These are phyloP conservation scores for Clarias gariepinus DNA, from an alignment of 2,113 vertebrate genomes.

Conservation along the genomic window DNA sequence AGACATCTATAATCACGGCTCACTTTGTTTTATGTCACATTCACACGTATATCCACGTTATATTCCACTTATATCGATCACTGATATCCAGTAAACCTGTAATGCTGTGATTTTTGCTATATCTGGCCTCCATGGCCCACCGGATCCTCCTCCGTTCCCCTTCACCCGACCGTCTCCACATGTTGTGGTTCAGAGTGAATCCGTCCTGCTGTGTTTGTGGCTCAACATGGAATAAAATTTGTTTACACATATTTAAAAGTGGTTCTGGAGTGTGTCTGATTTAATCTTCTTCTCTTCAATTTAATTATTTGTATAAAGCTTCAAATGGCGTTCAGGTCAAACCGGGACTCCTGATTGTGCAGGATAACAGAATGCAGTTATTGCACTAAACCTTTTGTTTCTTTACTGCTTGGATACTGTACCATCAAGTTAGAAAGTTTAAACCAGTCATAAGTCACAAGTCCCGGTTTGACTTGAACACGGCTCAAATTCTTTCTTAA, in stretches of 20 bases:
- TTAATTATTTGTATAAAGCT: too few species aligned
- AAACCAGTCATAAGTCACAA: too few species aligned
- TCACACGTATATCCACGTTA: background rate
- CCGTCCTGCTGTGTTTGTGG: conserved; percentile 39
- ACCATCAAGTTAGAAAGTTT: too few species aligned
- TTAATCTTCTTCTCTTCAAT: background rate
- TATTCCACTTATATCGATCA: background rate
- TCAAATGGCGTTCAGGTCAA: too few species aligned
- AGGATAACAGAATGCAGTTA: too few species aligned
- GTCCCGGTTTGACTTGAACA: too few species aligned
- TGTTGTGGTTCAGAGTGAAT: conserved; percentile 32
- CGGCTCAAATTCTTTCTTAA: too few species aligned
- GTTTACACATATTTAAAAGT: conserved; percentile 33
- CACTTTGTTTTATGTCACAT: background rate
- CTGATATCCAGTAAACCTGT: conserved; percentile 23
- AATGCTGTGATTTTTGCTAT: conserved; percentile 14
- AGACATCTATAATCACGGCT: background rate
- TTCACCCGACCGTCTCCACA: background rate
- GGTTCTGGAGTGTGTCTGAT: background rate
- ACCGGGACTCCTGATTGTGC: too few species aligned
- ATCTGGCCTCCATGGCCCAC: background rate
- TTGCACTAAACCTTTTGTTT: too few species aligned
- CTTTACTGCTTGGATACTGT: too few species aligned
- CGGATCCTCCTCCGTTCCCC: background rate
- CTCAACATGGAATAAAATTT: conserved; percentile 42